These are phyloP conservation scores for Cynopterus brachyotis DNA, from an alignment of 2,113 vertebrate species.

Conservation along the genomic window DNA sequence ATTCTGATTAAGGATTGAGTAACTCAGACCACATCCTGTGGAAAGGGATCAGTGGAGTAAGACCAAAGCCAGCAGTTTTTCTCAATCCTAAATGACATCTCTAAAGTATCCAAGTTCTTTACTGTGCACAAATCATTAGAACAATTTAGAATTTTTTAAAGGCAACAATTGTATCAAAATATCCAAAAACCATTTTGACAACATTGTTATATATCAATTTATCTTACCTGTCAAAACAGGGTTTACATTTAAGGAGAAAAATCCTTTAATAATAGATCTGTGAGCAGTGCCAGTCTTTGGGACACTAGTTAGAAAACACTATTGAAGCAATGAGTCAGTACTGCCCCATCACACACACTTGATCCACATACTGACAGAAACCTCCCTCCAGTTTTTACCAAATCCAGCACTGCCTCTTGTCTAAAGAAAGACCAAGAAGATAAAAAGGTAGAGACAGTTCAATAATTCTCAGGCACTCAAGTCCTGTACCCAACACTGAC, in stretches of 20 bases:
- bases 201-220: background rate
- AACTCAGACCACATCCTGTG: background rate
- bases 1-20: background rate
- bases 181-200: background rate
- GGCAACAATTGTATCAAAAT: background rate
- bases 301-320: background rate
- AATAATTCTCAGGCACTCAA: background rate
- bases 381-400: background rate
- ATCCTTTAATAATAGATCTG: background rate
- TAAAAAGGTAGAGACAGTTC: background rate
- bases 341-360: background rate
- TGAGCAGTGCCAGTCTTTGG: background rate
- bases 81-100: background rate
- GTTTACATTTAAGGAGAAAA: background rate
- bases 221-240: background rate
- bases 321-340: background rate
- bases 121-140: background rate
- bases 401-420: background rate
- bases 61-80: background rate
- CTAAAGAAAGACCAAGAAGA: background rate
- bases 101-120: background rate
- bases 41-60: background rate
- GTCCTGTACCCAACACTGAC: background rate
- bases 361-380: background rate
- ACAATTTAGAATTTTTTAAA: background rate